Percentiles rank a stretch among this genome's conserved stretches.
Evolutionary conservation across 2,888 invertebrate species (phyloP).

Genomic region (Priocnemis perturbator): DNA sequence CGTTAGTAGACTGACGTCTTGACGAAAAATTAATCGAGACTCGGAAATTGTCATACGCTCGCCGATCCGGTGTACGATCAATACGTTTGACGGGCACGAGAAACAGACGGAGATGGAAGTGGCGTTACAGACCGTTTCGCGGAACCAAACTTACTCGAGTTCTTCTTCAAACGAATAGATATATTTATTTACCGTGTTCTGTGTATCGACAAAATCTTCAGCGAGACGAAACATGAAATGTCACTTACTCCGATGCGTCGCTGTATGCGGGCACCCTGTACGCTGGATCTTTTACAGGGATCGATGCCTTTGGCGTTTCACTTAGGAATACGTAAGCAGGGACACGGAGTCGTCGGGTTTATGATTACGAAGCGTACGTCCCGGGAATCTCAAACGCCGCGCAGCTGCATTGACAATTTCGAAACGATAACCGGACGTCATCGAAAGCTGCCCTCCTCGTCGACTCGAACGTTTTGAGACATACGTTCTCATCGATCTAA

Average conservation of each 20-base stretch:
- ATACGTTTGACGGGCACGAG: not conserved
- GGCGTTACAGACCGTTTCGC: constrained; percentile 8
- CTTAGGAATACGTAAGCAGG: constrained; percentile 19
- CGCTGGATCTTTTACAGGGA: constrained; percentile 20
- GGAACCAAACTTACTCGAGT: constrained; percentile 38
- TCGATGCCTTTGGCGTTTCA: constrained; percentile 39
- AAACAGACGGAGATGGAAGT: not conserved
- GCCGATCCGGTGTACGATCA: not conserved
- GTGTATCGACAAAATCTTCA: constrained; percentile 54
- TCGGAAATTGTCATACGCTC: not conserved
- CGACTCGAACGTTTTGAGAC: not conserved
- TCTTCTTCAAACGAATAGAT: constrained; percentile 55
- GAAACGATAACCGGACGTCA: not conserved
- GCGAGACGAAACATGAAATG: constrained; percentile 61
- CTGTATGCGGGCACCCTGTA: not conserved
- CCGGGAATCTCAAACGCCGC: not conserved
- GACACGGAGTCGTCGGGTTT: constrained; percentile 4
- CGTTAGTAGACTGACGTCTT: no score
- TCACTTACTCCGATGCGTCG: constrained; percentile 57
- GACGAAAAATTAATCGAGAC: not conserved
- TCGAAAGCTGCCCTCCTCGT: not conserved
- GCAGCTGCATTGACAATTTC: no score
- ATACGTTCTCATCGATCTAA: not conserved
- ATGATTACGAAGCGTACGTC: constrained; percentile 29
- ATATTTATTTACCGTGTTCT: constrained; percentile 51